Evolutionary conservation across 1,140 invertebrate species (phyloP).

Genomic region (Euborellia annulipes): DNA sequence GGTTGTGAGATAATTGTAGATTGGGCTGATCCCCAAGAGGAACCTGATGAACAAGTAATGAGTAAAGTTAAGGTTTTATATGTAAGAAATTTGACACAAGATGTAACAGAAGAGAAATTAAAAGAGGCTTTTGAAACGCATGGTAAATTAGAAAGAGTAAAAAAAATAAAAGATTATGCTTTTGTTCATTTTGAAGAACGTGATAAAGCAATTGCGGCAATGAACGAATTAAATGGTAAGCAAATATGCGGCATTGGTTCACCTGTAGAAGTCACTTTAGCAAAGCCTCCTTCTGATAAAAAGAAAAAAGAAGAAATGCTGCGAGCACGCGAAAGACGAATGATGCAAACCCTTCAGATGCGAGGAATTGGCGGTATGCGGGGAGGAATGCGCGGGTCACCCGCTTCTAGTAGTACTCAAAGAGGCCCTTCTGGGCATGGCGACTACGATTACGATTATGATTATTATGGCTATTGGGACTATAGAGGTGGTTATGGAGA

Average conservation of each 20-base stretch:
- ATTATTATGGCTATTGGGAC: conserved; percentile 88
- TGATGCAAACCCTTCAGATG: conserved; percentile 84
- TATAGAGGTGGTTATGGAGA: conserved; percentile 87
- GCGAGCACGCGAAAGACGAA: conserved; percentile 73
- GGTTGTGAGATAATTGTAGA: conserved; percentile 98
- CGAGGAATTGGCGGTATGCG: conserved; percentile 45
- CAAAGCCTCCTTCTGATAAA: conserved; percentile 95
- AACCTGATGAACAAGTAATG: conserved; percentile 97
- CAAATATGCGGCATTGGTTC: conserved; percentile 59
- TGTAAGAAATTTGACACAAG: conserved; percentile 91
- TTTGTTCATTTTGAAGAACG: conserved; percentile 98
- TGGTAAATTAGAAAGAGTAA: conserved; percentile 92
- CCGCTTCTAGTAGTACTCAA: conserved; percentile 29
- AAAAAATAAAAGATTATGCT: conserved; percentile 98
- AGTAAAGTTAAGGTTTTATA: conserved; percentile 97
- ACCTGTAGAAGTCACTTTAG: conserved; percentile 86
- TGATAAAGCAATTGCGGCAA: conserved; percentile 87
- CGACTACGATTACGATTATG: conserved; percentile 87
- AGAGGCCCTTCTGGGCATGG: conserved; percentile 58
- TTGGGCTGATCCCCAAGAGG: conserved; percentile 98
- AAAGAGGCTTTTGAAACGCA: conserved; percentile 86
- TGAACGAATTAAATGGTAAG: conserved; percentile 85
- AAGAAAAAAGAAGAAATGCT: conserved; percentile 95
- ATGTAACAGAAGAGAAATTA: conserved; percentile 87
- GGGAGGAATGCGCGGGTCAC: conserved; percentile 22